phyloP scores from a whole-genome alignment of 2,113 vertebrate species.

The Crotalus helleri region DNA sequence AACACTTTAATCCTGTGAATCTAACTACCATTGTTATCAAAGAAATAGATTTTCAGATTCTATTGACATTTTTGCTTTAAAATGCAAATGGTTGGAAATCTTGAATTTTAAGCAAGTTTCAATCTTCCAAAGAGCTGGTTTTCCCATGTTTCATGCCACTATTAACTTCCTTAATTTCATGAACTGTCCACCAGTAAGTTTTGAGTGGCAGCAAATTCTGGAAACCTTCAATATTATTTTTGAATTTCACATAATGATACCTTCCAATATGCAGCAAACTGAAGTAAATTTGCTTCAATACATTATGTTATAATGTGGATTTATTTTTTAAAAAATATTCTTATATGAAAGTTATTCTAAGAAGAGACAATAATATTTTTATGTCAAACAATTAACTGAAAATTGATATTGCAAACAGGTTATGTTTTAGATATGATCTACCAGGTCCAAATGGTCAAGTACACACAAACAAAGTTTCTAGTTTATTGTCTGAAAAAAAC shows the following conservation, averaged over 20 bases:
- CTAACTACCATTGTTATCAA: neutral
- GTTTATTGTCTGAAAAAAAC: neutral
- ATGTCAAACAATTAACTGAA: neutral
- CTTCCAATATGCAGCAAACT: neutral
- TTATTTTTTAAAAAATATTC: neutral
- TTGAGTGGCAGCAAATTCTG: neutral
- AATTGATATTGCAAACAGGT: slow-evolving; percentile 2
- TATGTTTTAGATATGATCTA: neutral
- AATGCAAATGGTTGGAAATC: slow-evolving; percentile 6
- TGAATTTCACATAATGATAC: neutral
- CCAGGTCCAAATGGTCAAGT: neutral
- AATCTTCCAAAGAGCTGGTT: neutral
- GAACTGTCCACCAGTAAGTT: neutral
- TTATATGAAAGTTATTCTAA: neutral
- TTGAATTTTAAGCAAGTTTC: neutral
- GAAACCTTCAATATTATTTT: neutral
- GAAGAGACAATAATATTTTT: neutral
- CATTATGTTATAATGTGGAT: neutral
- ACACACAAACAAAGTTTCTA: neutral
- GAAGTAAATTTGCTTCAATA: neutral
- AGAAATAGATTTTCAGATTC: neutral
- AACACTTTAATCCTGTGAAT: neutral
- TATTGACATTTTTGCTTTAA: neutral
- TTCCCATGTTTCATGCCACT: neutral
- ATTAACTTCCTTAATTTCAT: neutral